These are phyloP conservation scores for Drosophila peninsularis DNA, from an alignment of 2,888 invertebrate species.

Conservation along the genomic window DNA sequence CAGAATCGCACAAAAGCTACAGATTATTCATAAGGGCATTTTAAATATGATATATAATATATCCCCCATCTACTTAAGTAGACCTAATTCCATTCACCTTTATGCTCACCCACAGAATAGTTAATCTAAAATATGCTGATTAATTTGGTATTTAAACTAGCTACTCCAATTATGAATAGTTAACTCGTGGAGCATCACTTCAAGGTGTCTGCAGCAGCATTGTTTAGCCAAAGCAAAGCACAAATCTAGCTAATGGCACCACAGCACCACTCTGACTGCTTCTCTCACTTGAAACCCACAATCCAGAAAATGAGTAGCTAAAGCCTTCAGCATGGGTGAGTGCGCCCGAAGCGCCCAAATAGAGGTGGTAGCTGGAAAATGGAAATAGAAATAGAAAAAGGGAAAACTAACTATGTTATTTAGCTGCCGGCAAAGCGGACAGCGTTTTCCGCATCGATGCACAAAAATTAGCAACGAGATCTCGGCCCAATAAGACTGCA, in stretches of 20 bases:
- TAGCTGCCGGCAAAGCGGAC: conserved; percentile 57
- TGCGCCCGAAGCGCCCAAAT: conserved; percentile 49
- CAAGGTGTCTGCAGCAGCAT: conserved; percentile 5
- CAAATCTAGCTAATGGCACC: conserved; percentile 77
- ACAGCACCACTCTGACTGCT: conserved; percentile 58
- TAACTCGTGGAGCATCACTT: background rate
- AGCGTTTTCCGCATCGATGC: conserved; percentile 76
- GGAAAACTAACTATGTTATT: conserved; percentile 62
- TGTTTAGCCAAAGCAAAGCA: conserved; percentile 40
- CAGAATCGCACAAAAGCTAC: too few species aligned
- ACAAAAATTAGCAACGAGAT: conserved; percentile 78
- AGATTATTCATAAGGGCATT: too few species aligned
- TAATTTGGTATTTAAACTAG: conserved; percentile 1
- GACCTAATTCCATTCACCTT: background rate
- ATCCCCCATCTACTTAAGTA: background rate
- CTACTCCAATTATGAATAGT: background rate
- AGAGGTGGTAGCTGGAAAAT: conserved; percentile 27
- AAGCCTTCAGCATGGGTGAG: conserved; percentile 65
- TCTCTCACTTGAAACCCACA: conserved; percentile 49
- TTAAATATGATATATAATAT: too few species aligned
- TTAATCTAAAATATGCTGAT: background rate
- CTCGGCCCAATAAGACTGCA: conserved; percentile 67
- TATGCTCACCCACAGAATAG: background rate
- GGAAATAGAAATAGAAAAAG: conserved; percentile 54
- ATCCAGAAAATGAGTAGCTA: conserved; percentile 69